Conservation (phyloP, 2,888 invertebrate species). For the Conus canariensis region DNA sequence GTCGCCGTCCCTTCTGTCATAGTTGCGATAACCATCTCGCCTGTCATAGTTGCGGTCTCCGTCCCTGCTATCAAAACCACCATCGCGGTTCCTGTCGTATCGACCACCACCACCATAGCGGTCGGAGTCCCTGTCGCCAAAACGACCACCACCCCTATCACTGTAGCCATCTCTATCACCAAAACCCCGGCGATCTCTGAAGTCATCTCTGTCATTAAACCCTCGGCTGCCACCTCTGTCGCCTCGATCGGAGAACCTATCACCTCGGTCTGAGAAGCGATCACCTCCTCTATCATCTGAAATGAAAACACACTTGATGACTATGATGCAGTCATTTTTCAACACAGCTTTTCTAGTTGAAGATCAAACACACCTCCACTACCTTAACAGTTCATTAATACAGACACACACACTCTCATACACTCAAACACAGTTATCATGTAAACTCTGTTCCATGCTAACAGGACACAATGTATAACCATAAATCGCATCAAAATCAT, state of each 20-base stretch:
- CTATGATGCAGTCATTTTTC: no score
- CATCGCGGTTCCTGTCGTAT: slow-evolving; percentile 46
- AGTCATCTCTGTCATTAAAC: slow-evolving; percentile 23
- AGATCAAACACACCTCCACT: not conserved
- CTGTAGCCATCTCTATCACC: slow-evolving; percentile 44
- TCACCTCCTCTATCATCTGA: slow-evolving; percentile 32
- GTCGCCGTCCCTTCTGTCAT: slow-evolving; percentile 36
- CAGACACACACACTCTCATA: slow-evolving; percentile 12
- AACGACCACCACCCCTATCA: slow-evolving; percentile 73
- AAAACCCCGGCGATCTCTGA: slow-evolving; percentile 44
- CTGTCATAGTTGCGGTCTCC: no score
- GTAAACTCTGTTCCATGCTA: no score
- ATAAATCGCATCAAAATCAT: no score
- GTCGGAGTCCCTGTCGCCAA: slow-evolving; percentile 48
- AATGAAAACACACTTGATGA: not conserved
- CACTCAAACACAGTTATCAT: not conserved
- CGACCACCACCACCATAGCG: slow-evolving; percentile 56
- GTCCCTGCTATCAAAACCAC: no score
- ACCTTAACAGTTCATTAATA: not conserved
- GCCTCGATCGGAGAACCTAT: slow-evolving; percentile 39
- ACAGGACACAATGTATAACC: no score
- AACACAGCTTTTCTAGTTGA: no score
- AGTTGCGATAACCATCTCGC: not conserved
- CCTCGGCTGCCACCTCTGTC: slow-evolving; percentile 37
- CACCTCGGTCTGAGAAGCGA: slow-evolving; percentile 43